A percentile compares a stretch with the other conserved stretches of the same genome.
Conservation (phyloP, 2,888 invertebrate species). For the Limnephilus auricula region DNA sequence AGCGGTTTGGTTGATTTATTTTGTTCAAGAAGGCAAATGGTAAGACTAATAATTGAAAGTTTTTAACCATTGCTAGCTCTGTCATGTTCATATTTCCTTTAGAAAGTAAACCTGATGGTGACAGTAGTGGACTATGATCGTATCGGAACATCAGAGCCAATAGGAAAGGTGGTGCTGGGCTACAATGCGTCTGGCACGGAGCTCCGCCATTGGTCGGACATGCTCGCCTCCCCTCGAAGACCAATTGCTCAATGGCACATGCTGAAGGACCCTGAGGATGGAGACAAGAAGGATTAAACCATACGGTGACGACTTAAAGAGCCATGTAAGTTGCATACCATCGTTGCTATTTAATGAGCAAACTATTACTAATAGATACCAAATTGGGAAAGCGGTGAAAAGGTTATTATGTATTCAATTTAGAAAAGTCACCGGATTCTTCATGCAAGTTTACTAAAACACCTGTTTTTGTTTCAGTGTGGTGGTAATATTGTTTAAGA, state of each 20-base stretch:
- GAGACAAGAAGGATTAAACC: slow-evolving; percentile 88
- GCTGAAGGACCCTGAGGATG: slow-evolving; percentile 97
- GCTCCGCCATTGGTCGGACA: slow-evolving; percentile 99
- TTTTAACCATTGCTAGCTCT: not conserved
- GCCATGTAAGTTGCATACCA: slow-evolving; percentile 13
- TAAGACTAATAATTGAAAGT: not conserved
- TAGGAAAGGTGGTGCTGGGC: slow-evolving; percentile 97
- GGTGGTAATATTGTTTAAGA: slow-evolving; percentile 40
- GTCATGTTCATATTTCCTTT: slow-evolving; percentile 69
- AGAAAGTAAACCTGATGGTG: slow-evolving; percentile 99
- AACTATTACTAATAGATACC: too few species aligned
- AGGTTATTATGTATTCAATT: too few species aligned
- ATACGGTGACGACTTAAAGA: not conserved
- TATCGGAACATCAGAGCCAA: slow-evolving; percentile 99
- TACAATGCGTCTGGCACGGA: slow-evolving; percentile 99
- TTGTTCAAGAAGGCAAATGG: not conserved
- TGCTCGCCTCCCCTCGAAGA: slow-evolving; percentile 98
- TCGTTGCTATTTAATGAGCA: too few species aligned
- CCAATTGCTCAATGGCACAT: slow-evolving; percentile 99
- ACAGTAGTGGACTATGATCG: slow-evolving; percentile 99
- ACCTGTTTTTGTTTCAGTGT: slow-evolving; percentile 43
- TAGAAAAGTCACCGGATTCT: too few species aligned
- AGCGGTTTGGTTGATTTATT: not conserved
- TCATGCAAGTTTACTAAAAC: not conserved
- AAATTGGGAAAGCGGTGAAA: too few species aligned